phyloP scores from a whole-genome alignment of 2,113 vertebrate genomes.

The Pachycephala philippinensis region DNA sequence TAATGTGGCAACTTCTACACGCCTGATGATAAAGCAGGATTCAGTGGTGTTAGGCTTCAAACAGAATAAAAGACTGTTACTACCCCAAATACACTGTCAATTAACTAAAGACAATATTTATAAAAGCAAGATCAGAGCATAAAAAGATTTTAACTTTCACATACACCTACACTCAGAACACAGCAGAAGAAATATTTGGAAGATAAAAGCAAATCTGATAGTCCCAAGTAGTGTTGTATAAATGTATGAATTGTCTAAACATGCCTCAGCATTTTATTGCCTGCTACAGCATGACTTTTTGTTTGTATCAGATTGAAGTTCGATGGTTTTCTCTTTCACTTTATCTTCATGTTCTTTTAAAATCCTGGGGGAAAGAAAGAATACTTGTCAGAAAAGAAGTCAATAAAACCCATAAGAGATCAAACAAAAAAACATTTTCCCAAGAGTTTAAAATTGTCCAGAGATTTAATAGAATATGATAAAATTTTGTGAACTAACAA shows the following conservation, averaged over 20 bases:
- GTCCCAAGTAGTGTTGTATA: background rate
- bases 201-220: background rate
- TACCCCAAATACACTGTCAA: background rate
- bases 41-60: background rate
- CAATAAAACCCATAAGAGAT: background rate
- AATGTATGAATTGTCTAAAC: background rate
- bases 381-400: background rate
- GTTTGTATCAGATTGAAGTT: conserved; percentile 70
- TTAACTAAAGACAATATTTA: background rate
- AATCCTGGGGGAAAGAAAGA: conserved; percentile 67
- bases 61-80: background rate
- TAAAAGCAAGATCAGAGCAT: background rate
- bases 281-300: conserved; percentile 86
- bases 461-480: background rate
- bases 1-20: background rate
- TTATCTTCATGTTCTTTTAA: conserved; percentile 87
- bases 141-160: background rate
- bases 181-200: background rate
- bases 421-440: background rate
- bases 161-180: background rate
- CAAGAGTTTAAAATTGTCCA: background rate
- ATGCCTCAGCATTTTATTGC: background rate
- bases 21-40: background rate
- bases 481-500: background rate
- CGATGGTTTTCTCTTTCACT: conserved; percentile 78